Base-by-base conservation (phyloP, 2,797 vertebrate genomes). In the Anguilla obscura region DNA sequence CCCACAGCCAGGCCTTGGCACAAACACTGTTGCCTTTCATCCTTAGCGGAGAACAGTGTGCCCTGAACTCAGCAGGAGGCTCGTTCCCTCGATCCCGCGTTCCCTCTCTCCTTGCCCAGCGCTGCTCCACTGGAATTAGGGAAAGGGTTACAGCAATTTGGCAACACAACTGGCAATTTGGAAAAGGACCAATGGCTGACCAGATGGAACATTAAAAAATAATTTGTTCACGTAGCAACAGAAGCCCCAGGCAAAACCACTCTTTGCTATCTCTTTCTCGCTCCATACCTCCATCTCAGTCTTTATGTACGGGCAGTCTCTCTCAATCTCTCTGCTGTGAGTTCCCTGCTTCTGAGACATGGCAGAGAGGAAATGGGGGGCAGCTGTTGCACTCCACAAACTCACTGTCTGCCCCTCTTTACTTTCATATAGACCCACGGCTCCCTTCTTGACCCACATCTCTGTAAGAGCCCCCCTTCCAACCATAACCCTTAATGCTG, bases 281-380 rank as follows among this genome's bases (percentile, higher is more conserved):
- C 36, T 12, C 33, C 33, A 40, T 24, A 40, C 36, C 74, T 79
- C 74, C 14, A 18, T 79, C 54, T 40, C 30, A 16, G 30, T 79
- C 33, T 40, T 40, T 79, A 79, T 21, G 16, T 21, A 45, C 16
- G 14, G 74, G 16, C 33, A 1, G 36, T 79, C 33, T 40, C 36
- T 76, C 33, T 27, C 24, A n/a, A n/a, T 69, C 63, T 71, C 69
- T 71, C 69, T 33, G 27, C 1, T 69, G 30, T 71, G 69, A 30
- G 69, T 71, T 8, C 30, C 8, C 9, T 30, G 8, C 10, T 71
- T 27, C n/a, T 5, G 30, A 33, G 8, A 33, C 69, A 76, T 40
- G 74, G 14, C 16, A 40, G 74, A 56, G 82, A 56, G 84, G 87
- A 88, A 84, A 60, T 52, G 50, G 83, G 85, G 63, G 66, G 82